Conservation (phyloP, 2,797 vertebrate species). For the Eupleurogrammus muticus region DNA sequence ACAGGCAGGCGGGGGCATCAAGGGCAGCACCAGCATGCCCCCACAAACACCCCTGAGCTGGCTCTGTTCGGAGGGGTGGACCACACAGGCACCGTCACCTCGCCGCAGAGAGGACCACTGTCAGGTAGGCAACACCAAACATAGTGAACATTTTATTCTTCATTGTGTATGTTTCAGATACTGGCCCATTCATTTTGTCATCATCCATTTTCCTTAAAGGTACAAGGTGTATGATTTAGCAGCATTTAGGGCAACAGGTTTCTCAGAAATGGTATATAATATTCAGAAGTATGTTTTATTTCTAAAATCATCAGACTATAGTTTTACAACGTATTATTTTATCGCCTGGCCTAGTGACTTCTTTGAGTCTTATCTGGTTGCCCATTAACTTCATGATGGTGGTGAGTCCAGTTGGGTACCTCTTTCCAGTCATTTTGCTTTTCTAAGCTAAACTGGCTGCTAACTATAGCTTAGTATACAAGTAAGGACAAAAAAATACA, state of each 20-base stretch:
- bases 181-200: not conserved
- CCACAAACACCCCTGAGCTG: slow-evolving; percentile 87
- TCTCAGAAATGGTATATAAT: too few species aligned
- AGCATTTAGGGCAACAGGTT: too few species aligned
- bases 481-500: too few species aligned
- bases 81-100: slow-evolving; percentile 88
- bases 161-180: not conserved
- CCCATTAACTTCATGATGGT: not conserved
- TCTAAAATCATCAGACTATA: too few species aligned
- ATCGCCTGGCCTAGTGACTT: not conserved
- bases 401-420: not conserved
- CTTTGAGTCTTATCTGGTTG: not conserved
- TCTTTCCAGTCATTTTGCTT: slow-evolving; percentile 3
- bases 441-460: not conserved
- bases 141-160: not conserved
- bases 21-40: slow-evolving; percentile 80
- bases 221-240: too few species aligned
- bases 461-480: not conserved
- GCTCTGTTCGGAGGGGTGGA: slow-evolving; percentile 94
- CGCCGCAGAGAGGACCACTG: slow-evolving; percentile 87
- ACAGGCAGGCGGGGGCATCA: slow-evolving; percentile 84
- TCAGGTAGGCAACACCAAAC: slow-evolving; percentile 66
- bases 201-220: not conserved
- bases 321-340: not conserved
- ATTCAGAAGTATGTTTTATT: too few species aligned